These are phyloP conservation scores for Dryomyza anilis DNA, from an alignment of 2,888 invertebrate species.

Conservation along the genomic window DNA sequence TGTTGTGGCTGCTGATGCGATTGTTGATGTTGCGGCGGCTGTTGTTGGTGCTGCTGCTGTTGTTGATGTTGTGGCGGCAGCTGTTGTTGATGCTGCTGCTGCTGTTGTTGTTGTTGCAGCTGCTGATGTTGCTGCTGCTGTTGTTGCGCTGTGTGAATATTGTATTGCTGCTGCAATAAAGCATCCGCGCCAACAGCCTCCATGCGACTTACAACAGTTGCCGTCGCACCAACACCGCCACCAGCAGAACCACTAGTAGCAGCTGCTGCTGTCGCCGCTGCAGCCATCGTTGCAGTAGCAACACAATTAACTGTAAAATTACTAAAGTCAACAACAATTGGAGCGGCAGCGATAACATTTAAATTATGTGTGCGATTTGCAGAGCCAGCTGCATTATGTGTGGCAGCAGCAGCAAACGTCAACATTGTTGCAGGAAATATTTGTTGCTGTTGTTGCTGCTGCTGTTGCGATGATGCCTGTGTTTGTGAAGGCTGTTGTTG, in stretches of 20 bases:
- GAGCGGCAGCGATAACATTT: constrained; percentile 48
- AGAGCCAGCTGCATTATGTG: constrained; percentile 38
- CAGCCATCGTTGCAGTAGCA: constrained; percentile 27
- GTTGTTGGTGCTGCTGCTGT: constrained; percentile 31
- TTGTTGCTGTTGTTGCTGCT: constrained; percentile 37
- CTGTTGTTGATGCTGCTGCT: too few relatives aligned
- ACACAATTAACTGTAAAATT: constrained; percentile 50
- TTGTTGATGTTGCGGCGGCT: constrained; percentile 10
- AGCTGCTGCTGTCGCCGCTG: constrained; percentile 27
- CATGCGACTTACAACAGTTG: neutral
- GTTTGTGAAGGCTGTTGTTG: too few relatives aligned
- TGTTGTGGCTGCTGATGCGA: neutral
- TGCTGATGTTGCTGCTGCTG: constrained; percentile 22
- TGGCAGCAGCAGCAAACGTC: constrained; percentile 37
- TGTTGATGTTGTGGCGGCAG: constrained; percentile 29
- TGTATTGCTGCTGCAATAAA: constrained; percentile 18
- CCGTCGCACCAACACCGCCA: neutral
- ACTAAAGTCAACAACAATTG: constrained; percentile 51
- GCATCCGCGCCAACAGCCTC: neutral
- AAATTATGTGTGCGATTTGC: constrained; percentile 48
- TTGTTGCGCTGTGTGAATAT: constrained; percentile 12
- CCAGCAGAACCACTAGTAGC: neutral
- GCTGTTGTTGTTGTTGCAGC: constrained; percentile 29
- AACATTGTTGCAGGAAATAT: constrained; percentile 35
- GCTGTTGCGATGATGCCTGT: constrained; percentile 31